Evolutionary conservation across 2,113 vertebrate species (phyloP), one percentile per base, ranked within the genome.

Genomic region (Dissostichus mawsoni): DNA sequence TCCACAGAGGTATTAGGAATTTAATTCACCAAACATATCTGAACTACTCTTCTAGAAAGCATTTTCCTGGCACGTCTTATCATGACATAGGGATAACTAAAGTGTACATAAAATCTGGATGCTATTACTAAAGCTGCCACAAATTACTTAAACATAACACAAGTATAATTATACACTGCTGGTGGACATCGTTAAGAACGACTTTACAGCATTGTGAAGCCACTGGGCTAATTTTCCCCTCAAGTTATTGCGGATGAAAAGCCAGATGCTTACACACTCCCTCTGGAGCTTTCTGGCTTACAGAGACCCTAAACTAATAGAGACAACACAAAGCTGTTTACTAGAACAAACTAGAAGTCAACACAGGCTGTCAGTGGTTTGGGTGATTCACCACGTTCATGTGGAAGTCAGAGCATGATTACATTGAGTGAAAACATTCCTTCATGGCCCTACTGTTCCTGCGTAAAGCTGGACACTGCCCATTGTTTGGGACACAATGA

Each of bases 1-100:
- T 96, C 98, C 7, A 99, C 97, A 5, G 96, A 98, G 97, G 98
- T 99, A 93, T 77, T n/a, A 13, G n/a, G 12, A 33, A 17, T 52
- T 45, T 36, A 56, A 44, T 64, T 52, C 18, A 18, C 10, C 4
- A 45, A 8, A 18, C 9, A 25, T 20, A 14, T 62, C 25, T 29
- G 9, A 20, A 7, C 29, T 74, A 14, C 33, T 18, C 3, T 16
- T 47, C 58, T 18, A 25, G 2, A 67, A 45, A 67, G 12, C 23
- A 20, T 69, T 76, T 74, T 18, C 45, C 11, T 11, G 13, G 44
- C 1, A 25, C 48, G 45, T 45, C 4, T 52, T 11, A 33, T 3
- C 8, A 8, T 41, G 36, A 41, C 36, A 41, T 41, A 41, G 8
- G 36, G 36, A 41, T 41, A 41, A 41, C 8, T 8, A 41, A 41